phyloP scores from a whole-genome alignment of 2,797 vertebrate genomes.

The Notamacropus eugenii region DNA sequence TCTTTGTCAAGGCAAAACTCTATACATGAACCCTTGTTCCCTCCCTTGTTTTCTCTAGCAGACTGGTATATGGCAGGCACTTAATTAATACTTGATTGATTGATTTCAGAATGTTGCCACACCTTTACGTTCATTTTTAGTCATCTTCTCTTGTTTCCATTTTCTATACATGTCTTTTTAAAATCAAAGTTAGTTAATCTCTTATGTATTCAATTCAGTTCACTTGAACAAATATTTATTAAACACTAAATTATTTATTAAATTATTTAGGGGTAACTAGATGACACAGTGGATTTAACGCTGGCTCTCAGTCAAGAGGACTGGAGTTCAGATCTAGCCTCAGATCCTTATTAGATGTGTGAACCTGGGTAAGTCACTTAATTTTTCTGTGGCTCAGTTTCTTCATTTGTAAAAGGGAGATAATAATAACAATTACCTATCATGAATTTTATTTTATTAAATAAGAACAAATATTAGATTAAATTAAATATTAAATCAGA shows the following conservation, averaged over 20 bases:
- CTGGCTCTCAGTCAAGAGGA: background rate
- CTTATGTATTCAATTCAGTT: background rate
- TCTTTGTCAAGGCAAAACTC: background rate
- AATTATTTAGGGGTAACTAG: background rate
- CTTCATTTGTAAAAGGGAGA: background rate
- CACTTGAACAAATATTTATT: background rate
- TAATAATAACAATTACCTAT: background rate
- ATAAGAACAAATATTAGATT: too few species aligned
- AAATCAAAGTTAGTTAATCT: background rate
- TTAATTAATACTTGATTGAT: background rate
- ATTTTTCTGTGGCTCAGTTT: background rate
- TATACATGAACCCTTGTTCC: background rate
- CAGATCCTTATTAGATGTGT: background rate
- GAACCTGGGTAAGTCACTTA: background rate
- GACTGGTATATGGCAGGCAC: background rate
- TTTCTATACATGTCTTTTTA: background rate
- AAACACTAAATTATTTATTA: background rate
- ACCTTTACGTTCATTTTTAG: background rate
- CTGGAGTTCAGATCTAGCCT: background rate
- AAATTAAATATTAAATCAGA: background rate
- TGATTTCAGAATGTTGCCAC: background rate
- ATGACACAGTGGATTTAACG: background rate
- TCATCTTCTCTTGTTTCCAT: background rate
- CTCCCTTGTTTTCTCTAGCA: background rate
- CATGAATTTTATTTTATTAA: background rate